Evolutionary conservation across 2,113 vertebrate genomes (phyloP).

Genomic region (Edolisoma coerulescens): DNA sequence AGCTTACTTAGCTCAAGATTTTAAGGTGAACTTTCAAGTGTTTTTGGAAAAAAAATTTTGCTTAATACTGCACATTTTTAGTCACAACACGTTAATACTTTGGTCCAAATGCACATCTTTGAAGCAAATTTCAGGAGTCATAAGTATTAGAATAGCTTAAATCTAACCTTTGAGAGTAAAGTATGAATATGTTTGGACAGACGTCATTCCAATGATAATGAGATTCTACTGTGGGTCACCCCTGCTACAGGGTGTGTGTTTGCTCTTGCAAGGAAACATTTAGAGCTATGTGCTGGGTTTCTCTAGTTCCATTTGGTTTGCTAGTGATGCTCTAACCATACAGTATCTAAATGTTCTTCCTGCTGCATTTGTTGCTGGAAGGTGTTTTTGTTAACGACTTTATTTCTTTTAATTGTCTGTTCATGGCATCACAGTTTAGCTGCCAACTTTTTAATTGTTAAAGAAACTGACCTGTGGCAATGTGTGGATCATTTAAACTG

Average conservation of each 20-base stretch:
- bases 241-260: not conserved
- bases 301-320: not conserved
- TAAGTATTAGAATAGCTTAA: not conserved
- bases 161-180: not conserved
- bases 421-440: not conserved
- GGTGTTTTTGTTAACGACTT: not conserved
- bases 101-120: not conserved
- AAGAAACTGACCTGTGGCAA: not conserved
- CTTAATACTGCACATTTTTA: not conserved
- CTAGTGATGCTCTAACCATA: not conserved
- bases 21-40: not conserved
- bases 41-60: not conserved
- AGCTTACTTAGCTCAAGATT: not conserved
- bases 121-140: not conserved
- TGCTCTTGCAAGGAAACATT: not conserved
- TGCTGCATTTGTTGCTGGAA: not conserved
- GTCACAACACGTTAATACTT: not conserved
- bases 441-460: not conserved
- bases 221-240: not conserved
- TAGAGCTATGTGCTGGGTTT: not conserved
- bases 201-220: not conserved
- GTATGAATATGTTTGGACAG: not conserved
- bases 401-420: not conserved
- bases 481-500: not conserved
- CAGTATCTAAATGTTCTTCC: not conserved